A percentile compares a stretch with the other conserved stretches of the same genome.
These are phyloP conservation scores for Drosophila planitibia DNA, from an alignment of 2,888 invertebrate species.

Conservation along the genomic window DNA sequence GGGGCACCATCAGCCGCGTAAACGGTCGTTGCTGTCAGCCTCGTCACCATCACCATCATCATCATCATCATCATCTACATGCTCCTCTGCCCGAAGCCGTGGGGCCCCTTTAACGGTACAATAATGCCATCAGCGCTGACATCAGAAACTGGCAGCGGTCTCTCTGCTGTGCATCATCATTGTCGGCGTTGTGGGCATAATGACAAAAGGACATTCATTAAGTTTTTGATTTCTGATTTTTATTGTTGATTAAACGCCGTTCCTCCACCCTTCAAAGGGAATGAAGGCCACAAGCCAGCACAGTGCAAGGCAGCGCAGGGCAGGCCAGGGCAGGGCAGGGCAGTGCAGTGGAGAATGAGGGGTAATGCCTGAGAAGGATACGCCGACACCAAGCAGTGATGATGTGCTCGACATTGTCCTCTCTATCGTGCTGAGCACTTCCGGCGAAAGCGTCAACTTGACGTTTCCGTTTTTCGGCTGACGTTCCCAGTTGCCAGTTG, in stretches of 20 bases:
- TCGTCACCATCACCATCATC: constrained; percentile 30
- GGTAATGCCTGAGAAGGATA: constrained; percentile 71
- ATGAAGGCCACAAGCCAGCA: constrained; percentile 17
- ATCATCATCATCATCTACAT: constrained; percentile 48
- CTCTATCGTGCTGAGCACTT: constrained; percentile 77
- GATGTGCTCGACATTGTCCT: constrained; percentile 53
- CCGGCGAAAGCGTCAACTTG: constrained; percentile 84
- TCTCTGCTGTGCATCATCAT: constrained; percentile 27
- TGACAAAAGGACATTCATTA: constrained; percentile 84
- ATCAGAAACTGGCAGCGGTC: constrained; percentile 8
- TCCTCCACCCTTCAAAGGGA: constrained; percentile 14
- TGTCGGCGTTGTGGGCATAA: constrained; percentile 61
- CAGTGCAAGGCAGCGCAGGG: constrained; percentile 1
- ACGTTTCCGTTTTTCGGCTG: constrained; percentile 78
- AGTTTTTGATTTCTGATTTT: constrained; percentile 84
- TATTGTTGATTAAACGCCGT: constrained; percentile 77
- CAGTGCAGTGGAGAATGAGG: constrained; percentile 19
- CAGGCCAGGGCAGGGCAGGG: constrained; percentile 2
- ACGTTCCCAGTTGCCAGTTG: constrained; percentile 33
- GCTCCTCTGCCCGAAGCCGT: constrained; percentile 3
- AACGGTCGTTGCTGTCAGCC: constrained; percentile 77
- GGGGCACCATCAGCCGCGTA: constrained; percentile 75
- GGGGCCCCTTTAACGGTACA: constrained; percentile 5
- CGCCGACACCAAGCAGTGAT: constrained; percentile 31
- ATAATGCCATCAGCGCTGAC: constrained; percentile 16